phyloP scores from a whole-genome alignment of 2,797 vertebrate genomes.

The Antennarius maculatus region DNA sequence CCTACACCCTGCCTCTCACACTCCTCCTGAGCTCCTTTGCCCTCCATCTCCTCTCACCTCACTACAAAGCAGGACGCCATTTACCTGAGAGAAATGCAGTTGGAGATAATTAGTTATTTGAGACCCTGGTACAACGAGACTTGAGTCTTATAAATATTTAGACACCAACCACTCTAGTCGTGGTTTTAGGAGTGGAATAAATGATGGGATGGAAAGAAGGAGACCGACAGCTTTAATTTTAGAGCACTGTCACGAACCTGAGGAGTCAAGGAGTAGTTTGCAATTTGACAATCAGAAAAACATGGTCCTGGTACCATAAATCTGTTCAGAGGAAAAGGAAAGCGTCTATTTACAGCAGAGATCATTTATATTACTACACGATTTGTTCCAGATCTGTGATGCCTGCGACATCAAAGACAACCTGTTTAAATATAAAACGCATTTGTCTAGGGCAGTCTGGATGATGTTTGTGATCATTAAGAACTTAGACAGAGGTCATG shows the following conservation, averaged over 20 bases:
- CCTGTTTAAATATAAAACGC: slow-evolving; percentile 33
- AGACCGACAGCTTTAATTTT: slow-evolving; percentile 20
- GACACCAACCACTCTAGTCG: not conserved
- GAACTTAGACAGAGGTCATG: slow-evolving; percentile 2
- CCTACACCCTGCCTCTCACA: slow-evolving; percentile 52
- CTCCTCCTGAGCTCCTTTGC: slow-evolving; percentile 47
- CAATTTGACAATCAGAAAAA: not conserved
- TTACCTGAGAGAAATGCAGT: slow-evolving; percentile 11
- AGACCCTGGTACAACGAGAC: not conserved
- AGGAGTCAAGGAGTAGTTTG: not conserved
- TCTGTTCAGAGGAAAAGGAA: not conserved
- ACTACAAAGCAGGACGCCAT: slow-evolving; percentile 23
- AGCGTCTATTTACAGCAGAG: not conserved
- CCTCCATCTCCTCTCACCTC: slow-evolving; percentile 32
- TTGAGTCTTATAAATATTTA: not conserved
- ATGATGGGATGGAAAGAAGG: not conserved
- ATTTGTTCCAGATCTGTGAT: not conserved
- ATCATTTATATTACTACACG: not conserved
- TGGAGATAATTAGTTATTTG: slow-evolving; percentile 12
- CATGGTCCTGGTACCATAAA: not conserved
- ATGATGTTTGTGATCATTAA: slow-evolving; percentile 14
- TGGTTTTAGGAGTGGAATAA: not conserved
- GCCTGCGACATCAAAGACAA: too few relatives aligned
- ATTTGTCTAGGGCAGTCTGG: not conserved
- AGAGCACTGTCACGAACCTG: slow-evolving; percentile 4